Evolutionary conservation across 64 coral and sea anemone genomes (phyloP).

Genomic region (Montipora efflorescens): DNA sequence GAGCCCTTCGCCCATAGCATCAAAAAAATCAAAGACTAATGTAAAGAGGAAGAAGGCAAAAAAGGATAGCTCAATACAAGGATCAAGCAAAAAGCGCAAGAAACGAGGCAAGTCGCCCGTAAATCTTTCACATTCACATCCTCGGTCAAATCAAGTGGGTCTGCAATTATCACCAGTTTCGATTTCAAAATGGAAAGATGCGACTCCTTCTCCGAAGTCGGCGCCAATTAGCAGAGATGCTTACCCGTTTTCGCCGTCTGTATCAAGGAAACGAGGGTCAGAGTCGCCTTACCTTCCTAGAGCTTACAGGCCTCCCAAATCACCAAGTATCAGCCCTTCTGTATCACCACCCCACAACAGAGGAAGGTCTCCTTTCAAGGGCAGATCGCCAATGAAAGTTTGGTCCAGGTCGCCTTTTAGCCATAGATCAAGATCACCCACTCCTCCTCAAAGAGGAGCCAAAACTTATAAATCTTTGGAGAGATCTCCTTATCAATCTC

Average conservation of each 20-base stretch:
- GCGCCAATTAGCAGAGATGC: slow-evolving; percentile 44
- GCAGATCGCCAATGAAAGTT: slow-evolving; percentile 76
- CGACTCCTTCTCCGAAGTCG: slow-evolving; percentile 51
- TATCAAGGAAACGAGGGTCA: slow-evolving; percentile 56
- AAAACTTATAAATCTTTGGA: slow-evolving; percentile 84
- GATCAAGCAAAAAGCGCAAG: slow-evolving; percentile 83
- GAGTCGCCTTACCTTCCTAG: slow-evolving; percentile 79
- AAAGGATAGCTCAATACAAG: slow-evolving; percentile 81
- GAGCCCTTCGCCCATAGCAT: slow-evolving; percentile 78
- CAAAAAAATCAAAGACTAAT: slow-evolving; percentile 89
- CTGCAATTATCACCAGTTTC: slow-evolving; percentile 79
- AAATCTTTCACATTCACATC: slow-evolving; percentile 2
- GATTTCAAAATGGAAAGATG: slow-evolving; percentile 87
- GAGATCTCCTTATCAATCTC: slow-evolving; percentile 81
- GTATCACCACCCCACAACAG: slow-evolving; percentile 71
- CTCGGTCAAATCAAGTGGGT: neutral
- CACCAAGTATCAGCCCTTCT: slow-evolving; percentile 76
- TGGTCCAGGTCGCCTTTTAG: slow-evolving; percentile 92
- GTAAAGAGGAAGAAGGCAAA: slow-evolving; percentile 92
- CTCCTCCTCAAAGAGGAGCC: slow-evolving; percentile 62
- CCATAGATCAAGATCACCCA: slow-evolving; percentile 96
- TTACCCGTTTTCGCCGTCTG: slow-evolving; percentile 24
- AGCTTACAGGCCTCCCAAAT: slow-evolving; percentile 81
- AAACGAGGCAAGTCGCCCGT: slow-evolving; percentile 74
- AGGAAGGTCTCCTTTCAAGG: slow-evolving; percentile 68